Base-by-base conservation (phyloP, 2,113 vertebrate genomes). In the Lepisosteus osseus region DNA sequence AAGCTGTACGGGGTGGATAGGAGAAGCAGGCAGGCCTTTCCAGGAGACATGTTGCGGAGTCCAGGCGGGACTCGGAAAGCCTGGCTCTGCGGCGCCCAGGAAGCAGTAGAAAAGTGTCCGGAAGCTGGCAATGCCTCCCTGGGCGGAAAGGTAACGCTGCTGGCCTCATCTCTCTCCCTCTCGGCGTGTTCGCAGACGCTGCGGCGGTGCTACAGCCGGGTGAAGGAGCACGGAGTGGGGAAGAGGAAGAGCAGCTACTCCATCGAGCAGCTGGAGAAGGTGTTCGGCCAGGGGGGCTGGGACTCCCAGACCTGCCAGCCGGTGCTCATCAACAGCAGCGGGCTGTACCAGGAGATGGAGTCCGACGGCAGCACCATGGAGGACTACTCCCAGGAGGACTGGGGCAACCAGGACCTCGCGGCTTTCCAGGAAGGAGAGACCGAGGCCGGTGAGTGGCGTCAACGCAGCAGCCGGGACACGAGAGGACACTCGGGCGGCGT, bases 221-320 rank as follows among this genome's bases (percentile, higher is more conserved):
- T 99, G 77, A 99, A 99, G 91, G 97, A 99, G 86, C 96, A 98
- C 0, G 97, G 97, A 62, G 95, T 98, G 0, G 97, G 97, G 12
- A 99, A 99, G 80, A 92, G 97, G 87, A 99, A 98, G 91, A 98
- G 97, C 94, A 99, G 97, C 89, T 99, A 99, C 89, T 98, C 97
- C 0, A 94, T 99, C 5, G 97, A 99, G 68, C 97, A 99, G 93
- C 94, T 99, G 92, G 97, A 99, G 90, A 96, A 98, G 83, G 97
- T 99, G 76, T 99, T 99, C 47, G 97, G 97, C 44, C 97, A 98
- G 85, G 97, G 97, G 43, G 97, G 97, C 87, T 99, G 97, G 97
- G 97, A 99, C 78, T 94, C 96, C 69, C 97, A 97, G 85, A 94
- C 93, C 88, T 98, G 96, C 82, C 97, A 98, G 78, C 97, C 97